phyloP scores from a whole-genome alignment of 2,888 invertebrate species.

The Cynaeus angustus region DNA sequence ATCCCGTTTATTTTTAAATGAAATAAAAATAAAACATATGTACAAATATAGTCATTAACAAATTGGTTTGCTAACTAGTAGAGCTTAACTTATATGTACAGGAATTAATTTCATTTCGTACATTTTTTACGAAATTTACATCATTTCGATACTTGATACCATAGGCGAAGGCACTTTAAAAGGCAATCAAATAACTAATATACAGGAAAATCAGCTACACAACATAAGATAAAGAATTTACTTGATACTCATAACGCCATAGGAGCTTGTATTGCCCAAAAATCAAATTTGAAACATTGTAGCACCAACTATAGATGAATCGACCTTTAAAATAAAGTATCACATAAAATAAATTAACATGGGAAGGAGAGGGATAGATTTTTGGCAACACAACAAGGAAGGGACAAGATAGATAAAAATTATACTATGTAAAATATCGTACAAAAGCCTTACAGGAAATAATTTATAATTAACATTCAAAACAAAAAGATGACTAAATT shows the following conservation, averaged over 20 bases:
- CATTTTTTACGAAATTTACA: conserved; percentile 47
- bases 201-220: conserved; percentile 22
- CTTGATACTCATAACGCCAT: conserved; percentile 11
- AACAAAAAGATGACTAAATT: conserved; percentile 50
- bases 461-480: conserved; percentile 49
- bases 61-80: conserved; percentile 57
- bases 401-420: conserved; percentile 23
- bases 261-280: conserved; percentile 28
- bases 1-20: conserved; percentile 69
- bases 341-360: conserved; percentile 34
- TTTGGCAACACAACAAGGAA: conserved; percentile 39
- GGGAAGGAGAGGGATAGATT: conserved; percentile 15
- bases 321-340: conserved; percentile 16
- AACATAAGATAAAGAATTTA: conserved; percentile 27
- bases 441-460: conserved; percentile 46
- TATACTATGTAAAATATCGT: conserved; percentile 30
- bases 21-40: conserved; percentile 69
- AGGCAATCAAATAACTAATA: conserved; percentile 40
- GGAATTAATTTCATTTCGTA: conserved; percentile 50
- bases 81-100: conserved; percentile 62
- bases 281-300: conserved; percentile 13
- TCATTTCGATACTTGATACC: conserved; percentile 20
- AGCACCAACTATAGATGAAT: conserved; percentile 25
- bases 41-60: conserved; percentile 66
- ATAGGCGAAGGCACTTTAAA: conserved; percentile 46